phyloP scores from a whole-genome alignment of 2,113 vertebrate genomes.

The Pangasianodon gigas region DNA sequence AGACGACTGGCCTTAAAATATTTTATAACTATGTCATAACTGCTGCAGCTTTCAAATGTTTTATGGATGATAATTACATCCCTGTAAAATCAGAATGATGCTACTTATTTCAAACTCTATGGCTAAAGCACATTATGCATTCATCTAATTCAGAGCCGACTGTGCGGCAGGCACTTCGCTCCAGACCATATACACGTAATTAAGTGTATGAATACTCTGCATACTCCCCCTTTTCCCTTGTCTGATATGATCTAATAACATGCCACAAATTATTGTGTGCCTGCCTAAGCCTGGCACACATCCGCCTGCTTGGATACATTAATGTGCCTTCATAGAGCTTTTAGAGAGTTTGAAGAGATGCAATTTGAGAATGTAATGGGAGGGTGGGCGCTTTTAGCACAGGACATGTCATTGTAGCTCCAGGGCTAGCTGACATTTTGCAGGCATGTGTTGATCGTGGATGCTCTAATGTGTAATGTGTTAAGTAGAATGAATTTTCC shows the following conservation, averaged over 20 bases:
- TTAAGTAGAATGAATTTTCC: slow-evolving; percentile 33
- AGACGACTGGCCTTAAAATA: neutral
- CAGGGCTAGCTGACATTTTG: slow-evolving; percentile 73
- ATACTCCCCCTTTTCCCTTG: slow-evolving; percentile 43
- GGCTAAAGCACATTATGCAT: slow-evolving; percentile 50
- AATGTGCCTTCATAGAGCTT: slow-evolving; percentile 67
- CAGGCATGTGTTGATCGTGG: slow-evolving; percentile 48
- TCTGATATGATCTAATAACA: slow-evolving; percentile 64
- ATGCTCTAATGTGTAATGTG: slow-evolving; percentile 36
- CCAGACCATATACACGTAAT: slow-evolving; percentile 54
- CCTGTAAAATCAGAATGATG: slow-evolving; percentile 25
- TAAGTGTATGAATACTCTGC: slow-evolving; percentile 59
- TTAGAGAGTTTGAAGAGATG: slow-evolving; percentile 69
- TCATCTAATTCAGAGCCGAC: slow-evolving; percentile 49
- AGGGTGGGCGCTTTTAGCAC: slow-evolving; percentile 57
- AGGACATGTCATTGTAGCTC: slow-evolving; percentile 65
- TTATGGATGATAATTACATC: slow-evolving; percentile 38
- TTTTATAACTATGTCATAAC: slow-evolving; percentile 15
- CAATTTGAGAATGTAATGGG: slow-evolving; percentile 69
- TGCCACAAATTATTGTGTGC: slow-evolving; percentile 60
- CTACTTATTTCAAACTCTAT: slow-evolving; percentile 45
- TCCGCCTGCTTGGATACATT: slow-evolving; percentile 56
- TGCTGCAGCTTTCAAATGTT: slow-evolving; percentile 35
- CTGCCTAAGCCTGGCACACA: slow-evolving; percentile 56
- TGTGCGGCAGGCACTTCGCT: slow-evolving; percentile 32